Base-by-base conservation (phyloP, 2,888 invertebrate species). In the Branchellion lobata region DNA sequence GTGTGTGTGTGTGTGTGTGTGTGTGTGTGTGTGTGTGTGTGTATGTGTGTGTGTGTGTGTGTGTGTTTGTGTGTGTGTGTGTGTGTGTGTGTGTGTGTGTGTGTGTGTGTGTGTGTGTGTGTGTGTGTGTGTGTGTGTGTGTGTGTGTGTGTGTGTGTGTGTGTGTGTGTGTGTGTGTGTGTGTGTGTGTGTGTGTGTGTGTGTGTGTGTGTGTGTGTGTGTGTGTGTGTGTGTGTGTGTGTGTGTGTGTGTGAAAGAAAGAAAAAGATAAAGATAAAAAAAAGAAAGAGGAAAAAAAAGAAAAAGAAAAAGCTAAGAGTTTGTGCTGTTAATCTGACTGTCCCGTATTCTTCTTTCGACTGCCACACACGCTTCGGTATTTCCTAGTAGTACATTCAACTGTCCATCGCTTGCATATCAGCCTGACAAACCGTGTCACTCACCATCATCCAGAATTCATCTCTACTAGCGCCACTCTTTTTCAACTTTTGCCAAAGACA, bases 131-230 rank as follows among this genome's bases (percentile, higher is more conserved):
- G 34, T 69, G 69, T 69, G 31, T 69, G 69, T 69, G 33, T 69
- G 69, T 69, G 31, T 69, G 69, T 69, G 69, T 69, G 34, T 69
- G 69, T 33, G 33, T 69, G 69, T 69, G 69, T 69, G 33, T 69
- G 69, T 69, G 69, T 69, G 69, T 69, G 69, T 69, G 69, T 69
- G 69, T 69, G 69, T 69, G 33, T 69, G 69, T 69, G 69, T 69
- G 69, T 69, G 69, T 69, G 69, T 69, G 69, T 69, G 69, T 69
- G 33, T 69, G 69, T 69, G 69, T 69, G 69, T 69, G 69, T 69
- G 69, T 69, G 69, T 69, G 69, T 69, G 33, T 69, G 69, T 69
- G 69, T 69, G 34, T 69, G 31, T 69, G 34, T 69, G 69, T 31
- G 69, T 69, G 69, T 34, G 61, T 57, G 61, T 57, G 61, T 57